Base-by-base conservation (phyloP, 2,797 vertebrate genomes). In the Danio kyathit region DNA sequence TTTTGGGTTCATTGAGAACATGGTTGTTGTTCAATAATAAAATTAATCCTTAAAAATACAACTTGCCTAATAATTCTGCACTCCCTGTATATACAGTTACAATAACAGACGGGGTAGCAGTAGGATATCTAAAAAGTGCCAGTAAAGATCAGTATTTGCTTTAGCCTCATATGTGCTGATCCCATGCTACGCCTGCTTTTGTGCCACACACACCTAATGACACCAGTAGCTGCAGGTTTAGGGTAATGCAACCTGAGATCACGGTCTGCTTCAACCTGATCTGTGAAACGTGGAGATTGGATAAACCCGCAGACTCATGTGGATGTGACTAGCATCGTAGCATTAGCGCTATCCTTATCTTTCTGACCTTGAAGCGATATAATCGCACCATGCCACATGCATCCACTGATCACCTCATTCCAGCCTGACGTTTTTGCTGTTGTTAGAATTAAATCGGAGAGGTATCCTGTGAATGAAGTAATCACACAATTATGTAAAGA, bases 331-430 rank as follows among this genome's bases (percentile, higher is more conserved):
- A 86, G 64, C 44, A 3, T 29, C 21, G 57, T 41, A 29, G n/a
- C 52, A 60, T 70, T 7, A 51, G 16, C 48, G 44, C n/a, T 17
- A 40, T 65, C 57, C 70, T 93, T 92, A 93, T 93, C 91, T 60
- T 19, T 44, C 81, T 2, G 19, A 86, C 91, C 90, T 91, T 92
- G 88, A 90, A 88, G 83, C 63, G 51, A 76, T 85, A 85, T 91
- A 91, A 90, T 83, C 81, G 77, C 63, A 49, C 48, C 41, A 56
- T 65, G 81, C 66, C 76, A 81, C 83, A 76, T 82, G 80, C 79
- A 83, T 84, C 79, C 87, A 83, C 83, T 78, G 66, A 86, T 90
- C 84, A 66, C 74, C 84, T 82, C 1, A 6, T 60, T 69, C 48
- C 65, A 79, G 48, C 14, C 3, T 6, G 21, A 0, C 17, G 5